Percentiles rank a stretch among this genome's conserved stretches.
Evolutionary conservation across 2,113 vertebrate species (phyloP).

Genomic region (Pterocles gutturalis): DNA sequence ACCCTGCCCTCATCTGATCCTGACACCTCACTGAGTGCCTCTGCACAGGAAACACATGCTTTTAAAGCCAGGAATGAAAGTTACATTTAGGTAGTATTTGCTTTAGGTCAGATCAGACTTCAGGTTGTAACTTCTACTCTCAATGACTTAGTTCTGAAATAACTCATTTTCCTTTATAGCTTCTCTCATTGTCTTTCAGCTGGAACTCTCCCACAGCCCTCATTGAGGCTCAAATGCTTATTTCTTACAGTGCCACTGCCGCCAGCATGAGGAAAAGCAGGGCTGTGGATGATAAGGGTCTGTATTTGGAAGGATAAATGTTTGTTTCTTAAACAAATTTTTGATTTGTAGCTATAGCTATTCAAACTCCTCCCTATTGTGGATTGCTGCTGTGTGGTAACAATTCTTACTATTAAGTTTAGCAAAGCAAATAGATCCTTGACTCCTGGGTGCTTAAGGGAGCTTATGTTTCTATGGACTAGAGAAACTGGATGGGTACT

Average conservation of each 20-base stretch:
- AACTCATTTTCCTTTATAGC: background rate
- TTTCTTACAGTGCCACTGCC: background rate
- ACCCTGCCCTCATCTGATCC: background rate
- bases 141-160: background rate
- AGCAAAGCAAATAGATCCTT: background rate
- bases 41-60: background rate
- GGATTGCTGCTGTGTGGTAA: background rate
- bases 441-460: background rate
- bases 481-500: background rate
- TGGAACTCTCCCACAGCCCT: background rate
- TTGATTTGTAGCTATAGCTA: background rate
- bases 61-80: background rate
- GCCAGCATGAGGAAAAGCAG: background rate
- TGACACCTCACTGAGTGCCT: background rate
- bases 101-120: background rate
- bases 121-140: background rate
- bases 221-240: background rate
- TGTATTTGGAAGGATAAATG: background rate
- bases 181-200: background rate
- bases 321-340: background rate
- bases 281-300: background rate
- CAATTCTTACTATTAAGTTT: background rate
- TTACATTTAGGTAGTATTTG: background rate
- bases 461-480: slow-evolving; percentile 1
- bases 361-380: background rate